phyloP scores from a whole-genome alignment of 2,113 vertebrate species.

The Glaucidium brasilianum region DNA sequence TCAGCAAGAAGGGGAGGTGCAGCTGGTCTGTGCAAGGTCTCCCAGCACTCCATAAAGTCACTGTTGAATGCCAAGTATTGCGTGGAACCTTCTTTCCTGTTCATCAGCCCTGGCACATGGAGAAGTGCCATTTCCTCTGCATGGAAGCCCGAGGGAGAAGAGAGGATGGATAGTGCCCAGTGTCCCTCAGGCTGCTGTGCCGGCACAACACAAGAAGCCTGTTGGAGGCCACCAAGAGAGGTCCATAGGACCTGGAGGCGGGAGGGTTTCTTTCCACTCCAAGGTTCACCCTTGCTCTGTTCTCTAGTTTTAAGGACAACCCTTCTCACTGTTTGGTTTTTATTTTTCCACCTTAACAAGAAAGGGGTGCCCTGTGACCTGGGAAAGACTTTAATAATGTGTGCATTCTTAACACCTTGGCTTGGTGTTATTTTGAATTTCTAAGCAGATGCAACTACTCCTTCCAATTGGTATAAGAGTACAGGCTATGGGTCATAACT shows the following conservation, averaged over 20 bases:
- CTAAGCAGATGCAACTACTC: background rate
- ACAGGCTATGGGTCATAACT: background rate
- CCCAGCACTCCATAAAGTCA: background rate
- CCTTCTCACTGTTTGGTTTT: background rate
- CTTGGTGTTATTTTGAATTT: background rate
- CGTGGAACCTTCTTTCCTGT: background rate
- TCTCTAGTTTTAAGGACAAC: background rate
- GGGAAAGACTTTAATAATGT: background rate
- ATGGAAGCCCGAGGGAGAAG: accelerated
- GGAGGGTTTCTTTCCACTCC: background rate
- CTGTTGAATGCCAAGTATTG: background rate
- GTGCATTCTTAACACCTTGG: background rate
- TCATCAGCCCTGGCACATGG: accelerated
- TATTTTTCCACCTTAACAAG: background rate
- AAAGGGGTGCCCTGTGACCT: background rate
- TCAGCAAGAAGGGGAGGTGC: accelerated
- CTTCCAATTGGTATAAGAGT: background rate
- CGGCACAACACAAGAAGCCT: accelerated
- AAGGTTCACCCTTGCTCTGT: background rate
- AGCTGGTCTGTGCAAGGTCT: background rate
- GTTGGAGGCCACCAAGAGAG: background rate
- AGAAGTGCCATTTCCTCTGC: background rate
- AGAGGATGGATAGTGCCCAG: background rate
- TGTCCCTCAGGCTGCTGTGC: accelerated
- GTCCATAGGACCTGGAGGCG: background rate